Base-by-base conservation (phyloP, 2,888 invertebrate species). In the Phragmatobia fuliginosa region DNA sequence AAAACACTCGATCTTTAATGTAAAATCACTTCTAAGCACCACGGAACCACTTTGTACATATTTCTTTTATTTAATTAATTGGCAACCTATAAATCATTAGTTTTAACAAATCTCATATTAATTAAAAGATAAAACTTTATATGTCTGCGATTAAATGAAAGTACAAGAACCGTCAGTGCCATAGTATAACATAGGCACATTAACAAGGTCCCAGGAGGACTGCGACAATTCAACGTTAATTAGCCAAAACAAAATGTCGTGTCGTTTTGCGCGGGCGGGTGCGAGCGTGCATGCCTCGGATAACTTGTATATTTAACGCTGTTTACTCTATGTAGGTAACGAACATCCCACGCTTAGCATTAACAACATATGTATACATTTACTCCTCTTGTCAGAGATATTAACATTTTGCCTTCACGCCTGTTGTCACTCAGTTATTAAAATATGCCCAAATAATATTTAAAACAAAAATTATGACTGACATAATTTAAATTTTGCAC, bases 211-310 rank as follows among this genome's bases (percentile, higher is more conserved):
- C 80, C 77, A 45, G 68, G 82, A 78, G 83, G 68, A 71, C 70
- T 75, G 79, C 75, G 80, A 84, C 87, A 82, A 82, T 86, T 78
- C 84, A 71, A 78, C 80, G 84, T 87, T 86, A 87, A 87, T 86
- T 87, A 87, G 83, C 79, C 73, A 75, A 84, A 86, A 85, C 87
- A 83, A 85, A 86, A 86, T 85, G 85, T 84, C 76, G 77, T 72
- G 74, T 75, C 81, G 79, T 84, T 82, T 82, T 75, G 75, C 71
- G 70, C 67, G 68, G 62, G 71, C 67, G 67, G 69, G 67, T 66
- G 68, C 69, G 66, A 66, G 79, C 74, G 70, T 71, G 75, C 77
- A 78, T 68, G 75, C 77, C 74, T 72, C 73, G 80, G 81, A 85
- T 84, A 83, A 77, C 83, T 83, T 82, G 79, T 81, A 77, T 73